phyloP scores from a whole-genome alignment of 2,113 vertebrate species.

The Odontophorus gujanensis region DNA sequence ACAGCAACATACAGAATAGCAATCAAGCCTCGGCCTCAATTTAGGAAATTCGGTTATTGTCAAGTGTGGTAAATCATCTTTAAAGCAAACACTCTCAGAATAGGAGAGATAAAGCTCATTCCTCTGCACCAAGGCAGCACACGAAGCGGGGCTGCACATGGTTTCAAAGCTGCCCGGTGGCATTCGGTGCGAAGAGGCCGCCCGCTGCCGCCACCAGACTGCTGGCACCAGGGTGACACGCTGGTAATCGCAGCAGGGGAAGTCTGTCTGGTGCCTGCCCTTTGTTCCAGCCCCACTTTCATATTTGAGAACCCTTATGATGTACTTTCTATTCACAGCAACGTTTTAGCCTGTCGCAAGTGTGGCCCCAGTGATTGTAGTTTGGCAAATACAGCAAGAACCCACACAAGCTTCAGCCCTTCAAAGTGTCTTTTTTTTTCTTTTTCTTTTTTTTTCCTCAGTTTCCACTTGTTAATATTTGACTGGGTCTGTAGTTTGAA shows the following conservation, averaged over 20 bases:
- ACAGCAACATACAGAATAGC: not conserved
- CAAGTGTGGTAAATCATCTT: slow-evolving; percentile 75
- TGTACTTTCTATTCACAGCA: slow-evolving; percentile 71
- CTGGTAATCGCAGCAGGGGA: slow-evolving; percentile 78
- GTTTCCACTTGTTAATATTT: slow-evolving; percentile 64
- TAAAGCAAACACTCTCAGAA: slow-evolving; percentile 76
- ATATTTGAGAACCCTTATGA: slow-evolving; percentile 76
- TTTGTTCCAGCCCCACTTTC: slow-evolving; percentile 77
- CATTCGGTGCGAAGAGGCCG: slow-evolving; percentile 40
- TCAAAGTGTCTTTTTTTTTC: slow-evolving; percentile 36
- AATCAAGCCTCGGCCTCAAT: slow-evolving; percentile 60
- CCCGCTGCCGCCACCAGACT: slow-evolving; percentile 67
- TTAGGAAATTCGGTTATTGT: slow-evolving; percentile 73
- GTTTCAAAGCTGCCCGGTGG: slow-evolving; percentile 70
- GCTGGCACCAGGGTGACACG: slow-evolving; percentile 78
- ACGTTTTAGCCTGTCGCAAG: slow-evolving; percentile 55
- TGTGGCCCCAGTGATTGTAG: slow-evolving; percentile 38
- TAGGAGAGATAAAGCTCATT: slow-evolving; percentile 72
- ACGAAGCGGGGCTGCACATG: slow-evolving; percentile 59
- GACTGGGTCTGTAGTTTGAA: slow-evolving; percentile 60
- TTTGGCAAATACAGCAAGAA: slow-evolving; percentile 65
- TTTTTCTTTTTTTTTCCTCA: not conserved
- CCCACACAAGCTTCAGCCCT: slow-evolving; percentile 41
- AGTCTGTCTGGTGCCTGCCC: slow-evolving; percentile 77
- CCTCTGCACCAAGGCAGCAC: slow-evolving; percentile 27